phyloP scores from a whole-genome alignment of 2,888 invertebrate genomes.

The Nomada flava region DNA sequence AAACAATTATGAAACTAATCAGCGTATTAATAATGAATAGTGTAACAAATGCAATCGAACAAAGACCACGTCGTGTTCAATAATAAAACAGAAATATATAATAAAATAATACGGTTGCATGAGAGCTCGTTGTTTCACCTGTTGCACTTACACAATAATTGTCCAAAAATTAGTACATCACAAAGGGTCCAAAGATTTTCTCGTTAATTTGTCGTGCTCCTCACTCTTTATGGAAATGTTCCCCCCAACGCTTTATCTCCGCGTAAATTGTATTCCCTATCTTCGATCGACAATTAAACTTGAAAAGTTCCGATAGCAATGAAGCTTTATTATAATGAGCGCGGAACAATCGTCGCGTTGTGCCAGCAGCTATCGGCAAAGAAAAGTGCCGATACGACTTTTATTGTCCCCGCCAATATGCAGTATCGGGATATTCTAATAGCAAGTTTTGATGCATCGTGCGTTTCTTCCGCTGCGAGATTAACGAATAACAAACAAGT shows the following conservation, averaged over 20 bases:
- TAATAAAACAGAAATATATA: no score
- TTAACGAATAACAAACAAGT: constrained; percentile 6
- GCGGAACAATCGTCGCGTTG: constrained; percentile 45
- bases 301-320: not conserved
- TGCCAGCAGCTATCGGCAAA: constrained; percentile 18
- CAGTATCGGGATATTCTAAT: not conserved
- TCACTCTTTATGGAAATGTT: constrained; percentile 9
- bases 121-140: no score
- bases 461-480: constrained; percentile 11
- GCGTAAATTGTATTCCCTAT: constrained; percentile 9
- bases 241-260: not conserved
- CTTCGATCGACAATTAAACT: constrained; percentile 27
- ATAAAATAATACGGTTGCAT: no score
- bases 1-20: no score
- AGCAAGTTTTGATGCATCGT: not conserved
- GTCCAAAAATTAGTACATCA: not conserved
- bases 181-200: not conserved
- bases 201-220: not conserved
- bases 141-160: not conserved
- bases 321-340: constrained; percentile 1
- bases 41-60: no score
- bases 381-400: constrained; percentile 26
- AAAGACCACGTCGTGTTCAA: no score
- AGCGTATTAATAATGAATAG: no score
- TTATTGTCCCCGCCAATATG: not conserved